Evolutionary conservation across 2,888 invertebrate species (phyloP), one percentile per base, ranked within the genome.

Genomic region (Ophioninae sp.): DNA sequence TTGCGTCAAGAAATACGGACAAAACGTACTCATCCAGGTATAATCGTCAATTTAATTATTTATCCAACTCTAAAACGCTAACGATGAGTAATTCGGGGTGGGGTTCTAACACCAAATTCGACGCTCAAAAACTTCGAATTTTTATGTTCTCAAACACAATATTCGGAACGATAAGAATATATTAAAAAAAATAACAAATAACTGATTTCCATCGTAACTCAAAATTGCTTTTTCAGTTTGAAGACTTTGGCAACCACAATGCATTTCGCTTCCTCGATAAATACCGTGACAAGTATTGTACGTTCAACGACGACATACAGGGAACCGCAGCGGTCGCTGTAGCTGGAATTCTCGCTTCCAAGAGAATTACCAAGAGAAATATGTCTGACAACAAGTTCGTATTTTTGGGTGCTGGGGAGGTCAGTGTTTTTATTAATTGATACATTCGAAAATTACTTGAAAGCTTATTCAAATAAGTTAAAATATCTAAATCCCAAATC

Each of bases 241-340:
- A 99, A 94, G 99, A 99, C 93, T 99, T 99, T 93, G 99, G 98
- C 61, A 97, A 99, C 90, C 95, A 96, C 89, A 99, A 99, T 94
- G 99, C 99, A n/a, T 99, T 98, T 93, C 95, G 97, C 67, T 95
- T 99, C 86, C 94, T 99, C 81, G 97, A 97, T 90, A 98, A 97
- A 93, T 99, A 99, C 93, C 95, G 98, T 83, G 94, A 96, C 90
- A 95, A 95, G 86, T 99, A 98, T 93, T 99, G 99, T 93, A 99
- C 99, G 30, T 99, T 99, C 93, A 99, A 99, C 93, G 99, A 99
- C 91, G 99, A 99, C 91, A 99, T 99, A 90, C 99, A 99, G 93
- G 98, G 99, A 87, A 98, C 99, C 0, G 99, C 99, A 2, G 96
- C 98, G 41, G 99, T 99, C 0, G 98, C 98, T 9, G 97, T 99